Conservation (phyloP, 2,888 invertebrate species). For the Microctonus aethiopoides region DNA sequence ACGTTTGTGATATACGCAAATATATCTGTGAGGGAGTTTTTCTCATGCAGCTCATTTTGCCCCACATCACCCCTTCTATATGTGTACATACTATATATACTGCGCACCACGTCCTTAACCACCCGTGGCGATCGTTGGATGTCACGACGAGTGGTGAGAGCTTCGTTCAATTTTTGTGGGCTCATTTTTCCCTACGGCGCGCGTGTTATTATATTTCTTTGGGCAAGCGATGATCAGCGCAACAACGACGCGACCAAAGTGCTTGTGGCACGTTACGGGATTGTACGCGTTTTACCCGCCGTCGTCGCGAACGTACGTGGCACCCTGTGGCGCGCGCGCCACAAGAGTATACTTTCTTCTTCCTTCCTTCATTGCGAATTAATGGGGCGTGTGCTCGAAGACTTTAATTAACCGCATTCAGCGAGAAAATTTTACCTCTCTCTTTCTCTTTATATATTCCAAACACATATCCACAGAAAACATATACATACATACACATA, state of each 20-base stretch:
- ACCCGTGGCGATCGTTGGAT: background rate
- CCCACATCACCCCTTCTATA: too few relatives aligned
- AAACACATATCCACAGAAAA: background rate
- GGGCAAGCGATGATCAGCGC: background rate
- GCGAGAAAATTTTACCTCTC: conserved; percentile 14
- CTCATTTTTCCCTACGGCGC: too few relatives aligned
- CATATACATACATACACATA: background rate
- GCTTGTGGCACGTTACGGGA: background rate
- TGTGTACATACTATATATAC: too few relatives aligned
- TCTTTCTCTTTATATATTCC: background rate
- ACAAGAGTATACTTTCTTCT: background rate
- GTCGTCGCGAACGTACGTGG: background rate
- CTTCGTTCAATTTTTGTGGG: background rate
- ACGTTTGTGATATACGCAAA: too few relatives aligned
- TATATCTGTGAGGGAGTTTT: too few relatives aligned
- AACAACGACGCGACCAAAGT: background rate
- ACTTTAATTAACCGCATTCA: conserved; percentile 25
- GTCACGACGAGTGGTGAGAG: background rate
- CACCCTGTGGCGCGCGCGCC: conserved; percentile 6
- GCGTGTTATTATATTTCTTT: background rate
- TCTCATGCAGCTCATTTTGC: too few relatives aligned
- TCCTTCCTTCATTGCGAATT: conserved; percentile 21
- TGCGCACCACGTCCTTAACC: too few relatives aligned
- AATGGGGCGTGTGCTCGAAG: conserved; percentile 23
- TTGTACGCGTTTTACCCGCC: background rate